phyloP scores from a whole-genome alignment of 1,140 invertebrate species.

The Antheraea pernyi region DNA sequence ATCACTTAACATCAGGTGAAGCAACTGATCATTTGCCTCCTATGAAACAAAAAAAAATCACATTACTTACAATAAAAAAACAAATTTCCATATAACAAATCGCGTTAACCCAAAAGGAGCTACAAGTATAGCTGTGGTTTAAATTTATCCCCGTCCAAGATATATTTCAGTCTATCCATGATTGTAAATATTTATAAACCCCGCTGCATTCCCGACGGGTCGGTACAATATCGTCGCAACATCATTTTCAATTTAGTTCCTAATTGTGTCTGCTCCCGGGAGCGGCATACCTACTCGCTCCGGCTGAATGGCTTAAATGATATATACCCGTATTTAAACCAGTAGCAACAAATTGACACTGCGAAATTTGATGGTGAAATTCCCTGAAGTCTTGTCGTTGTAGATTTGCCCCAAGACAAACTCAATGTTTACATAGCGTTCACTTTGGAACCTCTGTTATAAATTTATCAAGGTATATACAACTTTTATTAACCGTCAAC shows the following conservation, averaged over 20 bases:
- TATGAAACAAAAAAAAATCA: no score
- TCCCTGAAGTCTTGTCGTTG: slow-evolving; percentile 7
- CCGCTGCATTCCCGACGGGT: not conserved
- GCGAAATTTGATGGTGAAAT: slow-evolving; percentile 21
- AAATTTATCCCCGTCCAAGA: not conserved
- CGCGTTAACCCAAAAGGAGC: not conserved
- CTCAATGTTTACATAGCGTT: not conserved
- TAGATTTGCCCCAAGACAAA: not conserved
- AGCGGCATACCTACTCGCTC: slow-evolving; percentile 30
- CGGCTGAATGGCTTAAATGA: slow-evolving; percentile 33
- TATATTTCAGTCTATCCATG: not conserved
- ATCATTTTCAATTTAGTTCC: slow-evolving; percentile 60
- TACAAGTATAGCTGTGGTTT: not conserved
- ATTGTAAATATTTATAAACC: not conserved
- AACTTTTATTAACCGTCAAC: no score
- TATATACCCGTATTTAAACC: slow-evolving; percentile 23
- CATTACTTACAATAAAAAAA: not conserved
- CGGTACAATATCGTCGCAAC: slow-evolving; percentile 29
- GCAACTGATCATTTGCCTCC: no score
- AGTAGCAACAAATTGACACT: slow-evolving; percentile 36
- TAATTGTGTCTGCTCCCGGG: slow-evolving; percentile 46
- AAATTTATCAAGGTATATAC: not conserved
- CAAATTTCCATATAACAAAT: not conserved
- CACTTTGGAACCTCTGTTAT: not conserved
- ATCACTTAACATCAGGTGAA: no score